Conservation (phyloP, 2,113 vertebrate genomes). For the Synodontis membranacea region DNA sequence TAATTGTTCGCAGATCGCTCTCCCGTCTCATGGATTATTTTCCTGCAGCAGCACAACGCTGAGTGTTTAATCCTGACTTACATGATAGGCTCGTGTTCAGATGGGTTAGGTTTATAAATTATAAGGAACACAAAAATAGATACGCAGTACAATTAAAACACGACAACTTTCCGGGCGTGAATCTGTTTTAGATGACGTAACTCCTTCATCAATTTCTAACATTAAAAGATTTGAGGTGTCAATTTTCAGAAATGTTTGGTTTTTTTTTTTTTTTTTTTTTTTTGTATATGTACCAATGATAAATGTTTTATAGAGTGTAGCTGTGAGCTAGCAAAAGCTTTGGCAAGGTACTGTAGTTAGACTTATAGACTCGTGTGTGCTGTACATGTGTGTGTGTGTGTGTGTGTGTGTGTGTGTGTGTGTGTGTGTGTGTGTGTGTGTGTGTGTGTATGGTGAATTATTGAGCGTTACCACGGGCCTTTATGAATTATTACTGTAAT, state of each 20-base stretch:
- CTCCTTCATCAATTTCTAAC: not conserved
- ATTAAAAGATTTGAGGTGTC: not conserved
- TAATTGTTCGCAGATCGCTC: not conserved
- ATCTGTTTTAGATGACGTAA: not conserved
- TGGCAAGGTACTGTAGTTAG: constrained; percentile 33
- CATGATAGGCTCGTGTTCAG: too few species aligned
- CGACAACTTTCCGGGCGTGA: too few species aligned
- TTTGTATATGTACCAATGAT: constrained; percentile 17
- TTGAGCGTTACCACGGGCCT: constrained; percentile 55
- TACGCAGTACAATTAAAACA: too few species aligned
- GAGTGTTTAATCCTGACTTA: not conserved
- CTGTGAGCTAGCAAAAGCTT: constrained; percentile 41
- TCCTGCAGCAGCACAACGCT: not conserved
- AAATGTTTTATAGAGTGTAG: constrained; percentile 45
- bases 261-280: too few species aligned
- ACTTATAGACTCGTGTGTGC: constrained; percentile 40
- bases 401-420: constrained; percentile 10
- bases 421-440: constrained; percentile 16
- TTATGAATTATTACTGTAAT: constrained; percentile 59
- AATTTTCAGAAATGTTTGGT: not conserved
- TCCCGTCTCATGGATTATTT: not conserved
- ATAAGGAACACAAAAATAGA: too few species aligned
- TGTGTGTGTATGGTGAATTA: constrained; percentile 52
- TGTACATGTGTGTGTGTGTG: constrained; percentile 18
- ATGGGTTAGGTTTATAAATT: too few species aligned